Base-by-base conservation (phyloP, 2,888 invertebrate genomes). In the Diogma glabrata region DNA sequence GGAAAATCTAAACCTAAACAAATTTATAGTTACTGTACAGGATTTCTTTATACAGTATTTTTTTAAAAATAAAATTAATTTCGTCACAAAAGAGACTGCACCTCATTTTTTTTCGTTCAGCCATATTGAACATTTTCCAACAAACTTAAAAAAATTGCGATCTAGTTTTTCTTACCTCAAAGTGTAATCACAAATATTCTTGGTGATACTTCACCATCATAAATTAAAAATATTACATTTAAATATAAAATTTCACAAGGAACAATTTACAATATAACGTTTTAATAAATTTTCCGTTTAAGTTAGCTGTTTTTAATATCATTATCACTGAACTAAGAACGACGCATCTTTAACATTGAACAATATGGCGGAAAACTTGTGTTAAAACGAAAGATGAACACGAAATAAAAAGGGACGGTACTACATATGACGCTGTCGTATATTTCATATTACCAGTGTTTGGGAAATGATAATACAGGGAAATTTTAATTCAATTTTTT, bases 121-220 rank as follows among this genome's bases (percentile, higher is more conserved):
- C 70, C 66, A 67, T 66, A 63, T 65, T 60, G 63, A 60, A 60
- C 61, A 43, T 14, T 43, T 43, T 43, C n/a, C 43, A 43, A 43
- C 23, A n/a, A n/a, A 43, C 43, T 22, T 20, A 43, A 43, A 38
- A 36, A 43, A 43, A 43, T 43, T 43, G 43, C 43, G 43, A 43
- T 46, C 24, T 24, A 14, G 16, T 46, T 46, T 46, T 46, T 10
- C 79, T 56, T 66, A 69, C 69, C 69, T 69, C 79, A 78, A 78
- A 75, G 70, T 74, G 77, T 75, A 77, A 79, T 81, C 78, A 75
- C 75, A 73, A 78, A 75, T 72, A 78, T 76, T 75, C 72, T 69
- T 66, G 66, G 70, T 71, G 70, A 68, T 69, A 67, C 61, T 63
- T 63, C 66, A 71, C 71, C 79, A 80, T 80, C 79, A 73, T 71